Evolutionary conservation across 2,888 invertebrate genomes (phyloP).

Genomic region (Acleris laterana): DNA sequence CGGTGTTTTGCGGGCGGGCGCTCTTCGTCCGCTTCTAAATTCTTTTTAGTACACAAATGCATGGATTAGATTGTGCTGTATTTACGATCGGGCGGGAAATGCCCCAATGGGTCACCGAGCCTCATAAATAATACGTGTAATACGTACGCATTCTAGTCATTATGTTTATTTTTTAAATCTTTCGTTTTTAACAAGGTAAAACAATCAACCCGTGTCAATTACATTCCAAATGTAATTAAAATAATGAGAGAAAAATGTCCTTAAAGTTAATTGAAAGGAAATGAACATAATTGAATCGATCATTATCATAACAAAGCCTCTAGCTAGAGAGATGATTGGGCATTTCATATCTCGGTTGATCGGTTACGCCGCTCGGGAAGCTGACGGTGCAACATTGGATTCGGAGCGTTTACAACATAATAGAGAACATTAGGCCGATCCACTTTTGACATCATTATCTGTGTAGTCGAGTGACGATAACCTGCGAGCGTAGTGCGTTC

Average conservation of each 20-base stretch:
- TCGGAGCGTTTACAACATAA: slow-evolving; percentile 78
- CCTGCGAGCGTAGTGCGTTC: slow-evolving; percentile 70
- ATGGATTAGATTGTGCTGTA: slow-evolving; percentile 40
- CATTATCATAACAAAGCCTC: slow-evolving; percentile 56
- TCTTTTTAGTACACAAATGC: slow-evolving; percentile 66
- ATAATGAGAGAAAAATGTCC: slow-evolving; percentile 32
- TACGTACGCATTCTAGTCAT: background rate
- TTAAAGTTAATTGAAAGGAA: slow-evolving; percentile 51
- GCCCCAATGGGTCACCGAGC: slow-evolving; percentile 25
- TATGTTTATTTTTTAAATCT: background rate
- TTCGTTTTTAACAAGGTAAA: background rate
- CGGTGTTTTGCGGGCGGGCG: slow-evolving; percentile 71
- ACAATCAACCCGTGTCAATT: slow-evolving; percentile 5
- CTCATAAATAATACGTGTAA: slow-evolving; percentile 23
- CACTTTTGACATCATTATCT: slow-evolving; percentile 85
- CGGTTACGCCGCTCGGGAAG: slow-evolving; percentile 44
- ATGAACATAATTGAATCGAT: slow-evolving; percentile 57
- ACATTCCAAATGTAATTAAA: slow-evolving; percentile 12
- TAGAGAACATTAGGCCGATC: slow-evolving; percentile 82
- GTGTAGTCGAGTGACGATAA: slow-evolving; percentile 81
- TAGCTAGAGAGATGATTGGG: slow-evolving; percentile 50
- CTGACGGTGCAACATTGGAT: slow-evolving; percentile 62
- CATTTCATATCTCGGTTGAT: slow-evolving; percentile 47
- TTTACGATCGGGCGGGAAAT: slow-evolving; percentile 30
- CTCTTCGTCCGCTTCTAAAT: slow-evolving; percentile 69